Evolutionary conservation across 1,140 invertebrate species (phyloP).

Genomic region (Ostrea denselamellosa): DNA sequence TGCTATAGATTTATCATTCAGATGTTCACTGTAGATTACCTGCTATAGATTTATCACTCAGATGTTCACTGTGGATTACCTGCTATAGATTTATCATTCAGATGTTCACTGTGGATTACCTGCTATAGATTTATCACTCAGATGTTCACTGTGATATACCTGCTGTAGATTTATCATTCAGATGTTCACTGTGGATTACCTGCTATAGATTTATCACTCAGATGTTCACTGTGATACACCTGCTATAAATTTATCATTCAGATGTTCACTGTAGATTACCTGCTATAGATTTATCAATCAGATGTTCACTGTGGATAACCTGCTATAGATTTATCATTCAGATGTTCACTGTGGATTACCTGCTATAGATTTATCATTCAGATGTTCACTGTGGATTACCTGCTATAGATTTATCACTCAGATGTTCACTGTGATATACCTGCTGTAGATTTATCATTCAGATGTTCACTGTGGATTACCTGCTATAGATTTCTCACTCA

Average conservation of each 20-base stretch:
- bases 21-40: not conserved
- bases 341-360: not conserved
- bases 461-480: constrained; percentile 78
- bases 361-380: not conserved
- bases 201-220: not conserved
- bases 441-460: not conserved
- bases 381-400: constrained; percentile 78
- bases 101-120: not conserved
- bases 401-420: too few species aligned
- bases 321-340: too few species aligned
- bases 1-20: too few species aligned
- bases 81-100: too few species aligned
- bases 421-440: not conserved
- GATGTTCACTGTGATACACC: constrained; percentile 79
- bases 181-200: not conserved
- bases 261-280: not conserved
- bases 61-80: constrained; percentile 78
- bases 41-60: not conserved
- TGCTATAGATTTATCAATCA: not conserved
- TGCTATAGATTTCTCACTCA: too few species aligned
- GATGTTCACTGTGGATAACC: constrained; percentile 78
- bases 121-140: not conserved
- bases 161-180: too few species aligned
- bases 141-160: constrained; percentile 79
- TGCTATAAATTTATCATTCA: too few species aligned